These are phyloP conservation scores for Phacellophora camtschatica DNA, from an alignment of 30 jellyfish, hydroid and myxozoan genomes.

Conservation along the genomic window DNA sequence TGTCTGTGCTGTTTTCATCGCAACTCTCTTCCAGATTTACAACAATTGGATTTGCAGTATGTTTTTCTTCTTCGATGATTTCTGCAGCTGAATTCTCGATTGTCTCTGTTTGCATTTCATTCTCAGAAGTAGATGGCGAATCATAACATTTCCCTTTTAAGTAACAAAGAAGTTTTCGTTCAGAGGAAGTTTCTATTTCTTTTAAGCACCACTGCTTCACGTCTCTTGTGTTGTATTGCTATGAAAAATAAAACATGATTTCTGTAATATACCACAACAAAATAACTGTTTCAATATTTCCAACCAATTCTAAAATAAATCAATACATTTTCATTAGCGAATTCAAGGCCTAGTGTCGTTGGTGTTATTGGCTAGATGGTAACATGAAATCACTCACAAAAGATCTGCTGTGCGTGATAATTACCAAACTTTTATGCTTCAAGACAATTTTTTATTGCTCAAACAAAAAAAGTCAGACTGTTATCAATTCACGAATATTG, in stretches of 20 bases:
- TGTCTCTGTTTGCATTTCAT: slow-evolving; percentile 29
- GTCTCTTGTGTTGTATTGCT: slow-evolving; percentile 76
- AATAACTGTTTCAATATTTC: no score
- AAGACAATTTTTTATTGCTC: no score
- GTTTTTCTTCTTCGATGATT: neutral
- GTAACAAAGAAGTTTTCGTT: slow-evolving; percentile 40
- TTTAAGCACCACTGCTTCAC: slow-evolving; percentile 88
- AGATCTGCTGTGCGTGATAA: no score
- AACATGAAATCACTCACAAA: no score
- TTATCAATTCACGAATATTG: no score
- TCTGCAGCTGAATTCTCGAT: neutral
- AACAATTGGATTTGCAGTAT: neutral
- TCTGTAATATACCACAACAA: no score
- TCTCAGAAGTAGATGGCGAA: slow-evolving; percentile 48
- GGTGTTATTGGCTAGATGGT: no score
- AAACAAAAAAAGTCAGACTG: no score
- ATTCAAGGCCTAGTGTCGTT: no score
- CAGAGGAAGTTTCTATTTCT: slow-evolving; percentile 71
- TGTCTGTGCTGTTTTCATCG: neutral
- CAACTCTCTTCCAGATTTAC: neutral
- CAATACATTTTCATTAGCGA: no score
- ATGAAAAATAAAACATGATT: neutral
- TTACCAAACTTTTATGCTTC: no score
- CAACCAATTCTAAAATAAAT: no score
- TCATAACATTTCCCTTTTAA: slow-evolving; percentile 24